A percentile compares a stretch with the other conserved stretches of the same genome.
These are phyloP conservation scores for Chrosomus eos DNA, from an alignment of 2,797 vertebrate genomes.

Conservation along the genomic window DNA sequence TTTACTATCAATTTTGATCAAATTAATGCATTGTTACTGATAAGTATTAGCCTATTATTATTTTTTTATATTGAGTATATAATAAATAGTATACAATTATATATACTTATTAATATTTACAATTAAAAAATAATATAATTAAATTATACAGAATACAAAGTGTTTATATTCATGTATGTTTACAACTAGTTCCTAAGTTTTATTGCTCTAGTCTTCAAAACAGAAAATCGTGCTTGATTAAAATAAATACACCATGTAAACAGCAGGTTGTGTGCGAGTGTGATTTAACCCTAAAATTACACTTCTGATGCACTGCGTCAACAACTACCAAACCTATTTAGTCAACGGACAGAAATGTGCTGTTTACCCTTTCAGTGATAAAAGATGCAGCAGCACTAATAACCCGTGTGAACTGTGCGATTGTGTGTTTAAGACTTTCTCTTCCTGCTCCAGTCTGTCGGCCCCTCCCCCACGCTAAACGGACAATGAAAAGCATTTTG, in stretches of 20 bases:
- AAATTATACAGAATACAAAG: background rate
- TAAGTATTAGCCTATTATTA: background rate
- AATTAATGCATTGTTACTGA: background rate
- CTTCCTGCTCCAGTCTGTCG: conserved; percentile 14
- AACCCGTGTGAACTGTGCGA: conserved; percentile 16
- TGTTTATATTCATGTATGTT: background rate
- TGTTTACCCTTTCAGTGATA: conserved; percentile 15
- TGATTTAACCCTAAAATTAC: background rate
- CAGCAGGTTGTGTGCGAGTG: background rate
- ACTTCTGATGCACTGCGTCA: background rate
- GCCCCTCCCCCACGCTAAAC: conserved; percentile 11
- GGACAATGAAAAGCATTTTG: conserved; percentile 57
- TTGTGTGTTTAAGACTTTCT: conserved; percentile 43
- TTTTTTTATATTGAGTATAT: background rate
- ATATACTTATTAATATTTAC: background rate
- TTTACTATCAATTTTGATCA: background rate
- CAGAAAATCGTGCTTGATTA: conserved; percentile 5
- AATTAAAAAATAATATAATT: background rate
- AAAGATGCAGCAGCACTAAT: conserved; percentile 19
- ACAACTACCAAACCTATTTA: background rate
- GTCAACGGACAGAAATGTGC: background rate
- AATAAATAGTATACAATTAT: background rate
- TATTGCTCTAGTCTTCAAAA: conserved; percentile 12
- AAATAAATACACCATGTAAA: conserved; percentile 27
- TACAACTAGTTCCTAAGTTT: background rate